Percentiles rank a stretch among this genome's conserved stretches.
These are phyloP conservation scores for Dicerorhinus sumatrensis DNA, from an alignment of 2,113 vertebrate genomes.

Conservation along the genomic window DNA sequence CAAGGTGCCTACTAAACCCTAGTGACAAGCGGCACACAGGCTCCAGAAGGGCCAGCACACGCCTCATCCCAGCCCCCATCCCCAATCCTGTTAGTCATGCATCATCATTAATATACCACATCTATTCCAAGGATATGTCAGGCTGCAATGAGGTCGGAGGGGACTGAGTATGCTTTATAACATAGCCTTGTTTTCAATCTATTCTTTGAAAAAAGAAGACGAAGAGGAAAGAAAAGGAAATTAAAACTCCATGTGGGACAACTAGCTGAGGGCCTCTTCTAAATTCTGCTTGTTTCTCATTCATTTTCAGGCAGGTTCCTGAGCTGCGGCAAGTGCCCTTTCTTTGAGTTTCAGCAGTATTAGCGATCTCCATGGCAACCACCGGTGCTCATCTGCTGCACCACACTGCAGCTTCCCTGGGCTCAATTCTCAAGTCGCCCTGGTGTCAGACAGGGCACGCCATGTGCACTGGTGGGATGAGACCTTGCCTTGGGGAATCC, in stretches of 20 bases:
- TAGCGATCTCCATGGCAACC: constrained; percentile 93
- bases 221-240: constrained; percentile 52
- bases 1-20: constrained; percentile 86
- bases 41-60: constrained; percentile 82
- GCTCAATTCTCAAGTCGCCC: constrained; percentile 82
- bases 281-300: constrained; percentile 77
- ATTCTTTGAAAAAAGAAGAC: constrained; percentile 42
- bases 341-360: constrained; percentile 84
- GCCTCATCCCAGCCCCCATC: constrained; percentile 59
- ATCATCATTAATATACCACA: constrained; percentile 78
- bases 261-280: constrained; percentile 68
- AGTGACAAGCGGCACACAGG: constrained; percentile 80
- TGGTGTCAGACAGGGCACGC: constrained; percentile 82
- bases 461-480: constrained; percentile 79
- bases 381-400: constrained; percentile 90
- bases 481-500: constrained; percentile 82
- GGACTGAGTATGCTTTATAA: neutral
- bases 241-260: constrained; percentile 84
- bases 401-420: constrained; percentile 83
- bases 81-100: constrained; percentile 74
- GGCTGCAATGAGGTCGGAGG: neutral
- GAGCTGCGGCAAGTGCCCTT: constrained; percentile 82
- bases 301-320: constrained; percentile 67
- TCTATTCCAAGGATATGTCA: constrained; percentile 4
- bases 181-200: neutral